Conservation (phyloP, 2,888 invertebrate species). For the Trachelus iudaicus region DNA sequence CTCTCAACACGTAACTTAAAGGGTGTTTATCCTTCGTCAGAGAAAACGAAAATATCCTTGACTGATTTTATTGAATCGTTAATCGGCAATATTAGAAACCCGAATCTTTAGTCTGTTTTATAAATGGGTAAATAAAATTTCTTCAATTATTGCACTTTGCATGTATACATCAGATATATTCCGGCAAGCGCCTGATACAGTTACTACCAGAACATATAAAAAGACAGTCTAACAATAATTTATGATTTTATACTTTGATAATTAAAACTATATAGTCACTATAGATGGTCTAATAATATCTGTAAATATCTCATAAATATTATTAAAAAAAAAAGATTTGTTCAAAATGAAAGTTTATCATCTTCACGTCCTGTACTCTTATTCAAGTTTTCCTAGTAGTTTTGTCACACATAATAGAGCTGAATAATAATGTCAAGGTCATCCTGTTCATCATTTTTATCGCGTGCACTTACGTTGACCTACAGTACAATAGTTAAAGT, state of each 20-base stretch:
- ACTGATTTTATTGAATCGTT: neutral
- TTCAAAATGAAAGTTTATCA: neutral
- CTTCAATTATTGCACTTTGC: neutral
- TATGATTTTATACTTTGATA: neutral
- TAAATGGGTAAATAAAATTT: neutral
- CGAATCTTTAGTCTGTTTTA: neutral
- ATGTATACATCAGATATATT: too few species aligned
- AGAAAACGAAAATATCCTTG: neutral
- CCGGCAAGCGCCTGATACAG: too few species aligned
- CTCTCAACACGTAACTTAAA: neutral
- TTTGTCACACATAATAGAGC: neutral
- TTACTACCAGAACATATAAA: too few species aligned
- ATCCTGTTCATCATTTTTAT: neutral
- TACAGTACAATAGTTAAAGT: neutral
- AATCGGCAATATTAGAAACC: neutral
- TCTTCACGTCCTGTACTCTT: neutral
- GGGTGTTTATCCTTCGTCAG: neutral
- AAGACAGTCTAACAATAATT: neutral
- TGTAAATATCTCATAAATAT: neutral
- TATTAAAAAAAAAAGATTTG: neutral
- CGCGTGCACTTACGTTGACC: neutral
- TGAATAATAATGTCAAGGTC: neutral
- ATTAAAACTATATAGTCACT: neutral
- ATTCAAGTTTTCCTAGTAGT: neutral
- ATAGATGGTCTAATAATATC: too few species aligned